A percentile compares a stretch with the other conserved stretches of the same genome.
Conservation (phyloP, 2,888 invertebrate genomes). For the Caenorhabditis uteleia region DNA sequence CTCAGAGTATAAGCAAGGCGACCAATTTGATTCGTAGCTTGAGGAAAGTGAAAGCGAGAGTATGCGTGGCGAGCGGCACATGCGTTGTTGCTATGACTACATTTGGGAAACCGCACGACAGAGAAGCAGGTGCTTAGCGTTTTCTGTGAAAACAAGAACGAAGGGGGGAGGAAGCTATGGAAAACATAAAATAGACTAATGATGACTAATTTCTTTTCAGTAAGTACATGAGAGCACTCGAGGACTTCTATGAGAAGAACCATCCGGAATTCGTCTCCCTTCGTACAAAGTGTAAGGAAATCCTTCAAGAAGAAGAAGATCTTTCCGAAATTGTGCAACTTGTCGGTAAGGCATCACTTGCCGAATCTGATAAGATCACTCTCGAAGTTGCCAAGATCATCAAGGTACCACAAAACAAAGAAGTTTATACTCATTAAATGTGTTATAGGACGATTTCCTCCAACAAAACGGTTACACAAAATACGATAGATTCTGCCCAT, state of each 20-base stretch:
- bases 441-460: slow-evolving; percentile 85
- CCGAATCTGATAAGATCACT: slow-evolving; percentile 98
- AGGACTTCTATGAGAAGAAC: slow-evolving; percentile 99
- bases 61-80: too few relatives aligned
- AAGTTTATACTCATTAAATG: background rate
- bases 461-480: slow-evolving; percentile 90
- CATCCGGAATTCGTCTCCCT: slow-evolving; percentile 94
- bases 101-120: too few relatives aligned
- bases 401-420: slow-evolving; percentile 33
- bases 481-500: slow-evolving; percentile 87
- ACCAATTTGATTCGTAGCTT: too few relatives aligned
- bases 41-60: too few relatives aligned
- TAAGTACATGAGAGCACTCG: slow-evolving; percentile 96
- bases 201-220: background rate
- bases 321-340: slow-evolving; percentile 98
- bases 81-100: too few relatives aligned
- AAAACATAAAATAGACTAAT: too few relatives aligned
- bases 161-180: too few relatives aligned
- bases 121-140: too few relatives aligned
- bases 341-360: slow-evolving; percentile 88
- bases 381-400: slow-evolving; percentile 88
- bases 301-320: slow-evolving; percentile 91
- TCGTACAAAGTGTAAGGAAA: slow-evolving; percentile 90
- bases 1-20: too few relatives aligned
- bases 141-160: too few relatives aligned